Percentiles rank a stretch among this genome's conserved stretches.
Evolutionary conservation across 2,113 vertebrate genomes (phyloP).

Genomic region (Scopus umbretta): DNA sequence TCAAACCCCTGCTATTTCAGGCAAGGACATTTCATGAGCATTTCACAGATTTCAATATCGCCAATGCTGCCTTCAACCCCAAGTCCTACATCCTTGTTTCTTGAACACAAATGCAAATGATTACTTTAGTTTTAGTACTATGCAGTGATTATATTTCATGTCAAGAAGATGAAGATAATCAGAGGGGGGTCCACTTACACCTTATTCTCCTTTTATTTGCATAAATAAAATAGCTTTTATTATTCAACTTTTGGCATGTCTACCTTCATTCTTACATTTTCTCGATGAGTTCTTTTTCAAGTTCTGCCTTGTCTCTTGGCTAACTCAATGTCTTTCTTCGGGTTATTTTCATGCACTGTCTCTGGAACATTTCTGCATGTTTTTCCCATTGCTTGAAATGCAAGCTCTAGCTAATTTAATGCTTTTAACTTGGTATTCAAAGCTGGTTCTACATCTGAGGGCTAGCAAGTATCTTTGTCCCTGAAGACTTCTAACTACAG

Average conservation of each 20-base stretch:
- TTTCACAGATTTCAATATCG: not conserved
- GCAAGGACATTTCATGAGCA: not conserved
- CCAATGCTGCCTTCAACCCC: not conserved
- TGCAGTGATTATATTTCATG: not conserved
- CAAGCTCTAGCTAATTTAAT: not conserved
- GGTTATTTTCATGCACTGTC: not conserved
- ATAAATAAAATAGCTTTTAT: not conserved
- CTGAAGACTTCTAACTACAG: not conserved
- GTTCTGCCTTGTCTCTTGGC: not conserved
- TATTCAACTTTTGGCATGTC: not conserved
- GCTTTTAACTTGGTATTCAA: not conserved
- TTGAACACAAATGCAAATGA: not conserved
- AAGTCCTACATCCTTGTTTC: not conserved
- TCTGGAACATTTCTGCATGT: not conserved
- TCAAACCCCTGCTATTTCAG: not conserved
- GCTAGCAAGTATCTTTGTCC: not conserved
- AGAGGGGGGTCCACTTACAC: not conserved
- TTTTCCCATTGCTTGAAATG: not conserved
- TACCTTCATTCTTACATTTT: not conserved
- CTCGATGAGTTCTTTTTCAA: not conserved
- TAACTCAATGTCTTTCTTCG: not conserved
- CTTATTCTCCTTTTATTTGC: not conserved
- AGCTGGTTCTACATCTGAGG: not conserved
- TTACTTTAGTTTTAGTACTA: not conserved
- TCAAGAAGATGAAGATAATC: not conserved